These are phyloP conservation scores for Syritta pipiens DNA, from an alignment of 2,888 invertebrate genomes.

Conservation along the genomic window DNA sequence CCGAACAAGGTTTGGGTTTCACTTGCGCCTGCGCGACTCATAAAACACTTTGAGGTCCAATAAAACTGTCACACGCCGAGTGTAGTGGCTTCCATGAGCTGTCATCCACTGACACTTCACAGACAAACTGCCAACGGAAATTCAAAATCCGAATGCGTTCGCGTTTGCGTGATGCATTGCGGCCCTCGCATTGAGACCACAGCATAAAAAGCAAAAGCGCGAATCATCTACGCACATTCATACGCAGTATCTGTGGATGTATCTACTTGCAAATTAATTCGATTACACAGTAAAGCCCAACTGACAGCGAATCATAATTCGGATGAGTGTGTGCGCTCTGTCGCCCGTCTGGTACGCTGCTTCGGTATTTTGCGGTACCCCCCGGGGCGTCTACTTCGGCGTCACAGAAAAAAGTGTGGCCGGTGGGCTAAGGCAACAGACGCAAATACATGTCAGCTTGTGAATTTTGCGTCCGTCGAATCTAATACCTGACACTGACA, in stretches of 20 bases:
- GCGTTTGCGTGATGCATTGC: constrained; percentile 39
- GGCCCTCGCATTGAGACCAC: constrained; percentile 22
- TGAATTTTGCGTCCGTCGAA: constrained; percentile 33
- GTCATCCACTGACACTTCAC: constrained; percentile 54
- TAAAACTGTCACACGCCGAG: constrained; percentile 77
- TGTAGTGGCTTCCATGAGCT: constrained; percentile 66
- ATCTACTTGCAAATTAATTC: constrained; percentile 62
- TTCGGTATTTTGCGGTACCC: neutral
- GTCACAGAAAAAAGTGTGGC: constrained; percentile 38
- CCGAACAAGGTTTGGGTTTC: constrained; percentile 74
- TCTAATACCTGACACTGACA: constrained; percentile 48
- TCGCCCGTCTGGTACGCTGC: neutral
- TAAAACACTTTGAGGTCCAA: constrained; percentile 79
- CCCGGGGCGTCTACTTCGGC: constrained; percentile 8
- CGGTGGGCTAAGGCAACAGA: constrained; percentile 7
- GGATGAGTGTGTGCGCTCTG: constrained; percentile 33
- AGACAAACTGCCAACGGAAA: constrained; percentile 63
- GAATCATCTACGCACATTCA: constrained; percentile 17
- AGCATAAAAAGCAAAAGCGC: neutral
- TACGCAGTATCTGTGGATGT: constrained; percentile 18
- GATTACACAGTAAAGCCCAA: constrained; percentile 41
- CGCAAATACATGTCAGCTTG: neutral
- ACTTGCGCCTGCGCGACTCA: constrained; percentile 72
- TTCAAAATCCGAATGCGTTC: constrained; percentile 46
- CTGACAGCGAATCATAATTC: constrained; percentile 60